These are phyloP conservation scores for Chrysotoxum bicinctum DNA, from an alignment of 2,888 invertebrate species.

Conservation along the genomic window DNA sequence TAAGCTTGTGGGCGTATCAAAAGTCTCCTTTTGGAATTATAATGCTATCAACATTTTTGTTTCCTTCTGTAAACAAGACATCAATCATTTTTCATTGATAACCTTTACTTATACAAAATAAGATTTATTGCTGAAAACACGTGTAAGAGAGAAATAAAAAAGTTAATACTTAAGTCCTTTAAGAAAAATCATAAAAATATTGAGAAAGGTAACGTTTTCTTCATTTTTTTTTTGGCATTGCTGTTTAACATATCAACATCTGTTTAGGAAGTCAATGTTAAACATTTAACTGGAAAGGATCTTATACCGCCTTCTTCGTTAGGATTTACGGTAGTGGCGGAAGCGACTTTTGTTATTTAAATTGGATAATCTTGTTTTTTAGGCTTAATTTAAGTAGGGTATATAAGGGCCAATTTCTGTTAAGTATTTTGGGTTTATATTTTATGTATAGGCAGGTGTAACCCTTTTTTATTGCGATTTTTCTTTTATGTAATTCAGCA, in stretches of 20 bases:
- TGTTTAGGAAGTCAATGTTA: constrained; percentile 1
- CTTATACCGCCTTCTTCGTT: background rate
- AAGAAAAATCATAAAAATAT: constrained; percentile 9
- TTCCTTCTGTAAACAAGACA: background rate
- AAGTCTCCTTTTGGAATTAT: background rate
- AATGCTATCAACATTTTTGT: background rate
- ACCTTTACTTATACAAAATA: background rate
- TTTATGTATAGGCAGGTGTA: background rate
- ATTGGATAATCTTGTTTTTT: background rate
- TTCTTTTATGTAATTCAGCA: background rate
- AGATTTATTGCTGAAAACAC: constrained; percentile 2
- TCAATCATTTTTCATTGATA: constrained; percentile 10
- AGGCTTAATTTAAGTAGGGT: background rate
- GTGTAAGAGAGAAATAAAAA: background rate
- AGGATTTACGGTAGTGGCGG: background rate
- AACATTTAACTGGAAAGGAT: background rate
- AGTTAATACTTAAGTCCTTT: background rate
- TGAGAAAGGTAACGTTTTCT: background rate
- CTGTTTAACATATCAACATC: constrained; percentile 4
- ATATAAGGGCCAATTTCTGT: background rate
- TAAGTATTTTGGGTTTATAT: background rate
- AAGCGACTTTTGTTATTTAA: background rate
- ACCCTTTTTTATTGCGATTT: background rate
- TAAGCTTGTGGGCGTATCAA: background rate
- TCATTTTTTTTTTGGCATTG: background rate